Conservation (phyloP, 2,888 invertebrate genomes). For the Antitype chi region DNA sequence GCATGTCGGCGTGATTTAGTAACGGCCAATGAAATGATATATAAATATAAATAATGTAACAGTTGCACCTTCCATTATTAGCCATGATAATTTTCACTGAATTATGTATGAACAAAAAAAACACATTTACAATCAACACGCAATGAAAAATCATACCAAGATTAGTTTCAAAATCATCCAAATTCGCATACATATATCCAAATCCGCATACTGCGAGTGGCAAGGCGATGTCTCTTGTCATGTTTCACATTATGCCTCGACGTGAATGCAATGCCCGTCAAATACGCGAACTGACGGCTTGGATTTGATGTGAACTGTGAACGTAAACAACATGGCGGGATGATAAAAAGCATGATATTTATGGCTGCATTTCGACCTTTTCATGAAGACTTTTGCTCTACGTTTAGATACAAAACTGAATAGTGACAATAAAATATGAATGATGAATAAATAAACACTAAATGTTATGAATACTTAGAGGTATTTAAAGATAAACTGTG, state of each 20-base stretch:
- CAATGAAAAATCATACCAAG: not conserved
- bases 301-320: constrained; percentile 36
- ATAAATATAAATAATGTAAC: not conserved
- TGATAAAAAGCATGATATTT: not conserved
- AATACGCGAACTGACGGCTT: constrained; percentile 25
- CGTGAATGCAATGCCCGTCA: constrained; percentile 43
- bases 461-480: too few species aligned
- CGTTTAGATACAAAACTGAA: not conserved
- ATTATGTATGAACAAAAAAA: not conserved
- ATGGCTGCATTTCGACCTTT: not conserved
- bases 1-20: rapidly evolving
- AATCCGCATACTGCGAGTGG: constrained; percentile 19
- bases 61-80: not conserved
- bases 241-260: constrained; percentile 16
- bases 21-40: too few species aligned
- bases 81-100: not conserved
- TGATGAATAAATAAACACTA: not conserved
- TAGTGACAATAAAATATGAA: not conserved
- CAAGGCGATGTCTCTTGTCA: constrained; percentile 38
- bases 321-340: constrained; percentile 34
- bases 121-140: too few species aligned
- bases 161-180: not conserved
- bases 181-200: not conserved
- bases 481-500: not conserved
- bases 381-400: not conserved